Evolutionary conservation across 2,888 invertebrate species (phyloP).

Genomic region (Iphiclides podalirius): DNA sequence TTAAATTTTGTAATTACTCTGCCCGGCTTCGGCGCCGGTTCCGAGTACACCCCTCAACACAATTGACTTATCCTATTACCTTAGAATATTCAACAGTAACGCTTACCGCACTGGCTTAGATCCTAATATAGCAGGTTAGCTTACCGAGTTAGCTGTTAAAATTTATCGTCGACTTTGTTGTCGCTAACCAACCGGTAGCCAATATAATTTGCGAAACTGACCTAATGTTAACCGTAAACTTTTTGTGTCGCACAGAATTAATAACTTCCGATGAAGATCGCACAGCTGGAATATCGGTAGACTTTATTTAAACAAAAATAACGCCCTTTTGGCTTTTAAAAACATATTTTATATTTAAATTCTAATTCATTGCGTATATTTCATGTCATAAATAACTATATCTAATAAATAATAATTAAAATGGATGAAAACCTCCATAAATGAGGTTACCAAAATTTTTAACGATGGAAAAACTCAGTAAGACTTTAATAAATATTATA

Average conservation of each 20-base stretch:
- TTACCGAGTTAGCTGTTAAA: background rate
- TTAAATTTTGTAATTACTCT: constrained; percentile 61
- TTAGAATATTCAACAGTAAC: background rate
- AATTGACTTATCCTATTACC: background rate
- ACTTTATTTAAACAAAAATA: too few species aligned
- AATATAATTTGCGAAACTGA: background rate
- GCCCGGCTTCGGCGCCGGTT: constrained; percentile 40
- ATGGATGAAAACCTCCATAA: too few species aligned
- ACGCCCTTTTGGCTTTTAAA: too few species aligned
- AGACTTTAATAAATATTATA: too few species aligned
- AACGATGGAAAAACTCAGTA: too few species aligned
- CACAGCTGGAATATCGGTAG: too few species aligned
- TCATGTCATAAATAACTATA: too few species aligned
- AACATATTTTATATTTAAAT: background rate
- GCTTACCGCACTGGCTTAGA: background rate
- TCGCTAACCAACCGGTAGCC: constrained; percentile 1
- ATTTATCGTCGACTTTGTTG: constrained; percentile 1
- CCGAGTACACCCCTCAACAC: constrained; percentile 24
- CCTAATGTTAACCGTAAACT: background rate
- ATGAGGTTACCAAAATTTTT: too few species aligned
- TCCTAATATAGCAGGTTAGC: background rate
- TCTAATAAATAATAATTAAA: background rate
- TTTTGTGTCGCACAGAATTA: background rate
- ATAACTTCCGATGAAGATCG: background rate
- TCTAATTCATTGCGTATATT: background rate